These are phyloP conservation scores for Salmo trutta DNA, from an alignment of 2,797 vertebrate genomes.

Conservation along the genomic window DNA sequence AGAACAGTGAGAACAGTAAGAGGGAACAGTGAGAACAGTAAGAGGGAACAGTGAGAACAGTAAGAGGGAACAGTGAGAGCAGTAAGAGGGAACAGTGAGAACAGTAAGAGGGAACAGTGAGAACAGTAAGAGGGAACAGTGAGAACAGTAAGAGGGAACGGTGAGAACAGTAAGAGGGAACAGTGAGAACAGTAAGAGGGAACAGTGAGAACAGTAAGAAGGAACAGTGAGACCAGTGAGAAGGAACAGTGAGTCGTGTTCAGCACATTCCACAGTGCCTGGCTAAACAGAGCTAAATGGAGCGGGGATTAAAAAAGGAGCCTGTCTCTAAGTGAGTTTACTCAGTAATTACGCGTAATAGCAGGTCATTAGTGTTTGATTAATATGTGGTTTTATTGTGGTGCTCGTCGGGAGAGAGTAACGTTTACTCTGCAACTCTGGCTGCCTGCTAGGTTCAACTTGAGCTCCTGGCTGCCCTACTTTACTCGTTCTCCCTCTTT, in stretches of 20 bases:
- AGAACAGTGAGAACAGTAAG: background rate
- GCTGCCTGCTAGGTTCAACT: background rate
- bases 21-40: too few species aligned
- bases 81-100: too few species aligned
- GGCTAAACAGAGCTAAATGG: slow-evolving; percentile 34
- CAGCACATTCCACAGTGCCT: slow-evolving; percentile 61
- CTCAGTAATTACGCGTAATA: slow-evolving; percentile 67
- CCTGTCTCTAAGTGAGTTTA: slow-evolving; percentile 60
- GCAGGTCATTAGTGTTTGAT: slow-evolving; percentile 63
- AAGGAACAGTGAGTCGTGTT: slow-evolving; percentile 13
- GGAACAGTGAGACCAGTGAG: too few species aligned
- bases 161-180: too few species aligned
- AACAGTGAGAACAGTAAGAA: too few species aligned
- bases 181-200: background rate
- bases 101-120: too few species aligned
- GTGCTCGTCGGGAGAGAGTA: slow-evolving; percentile 42
- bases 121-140: too few species aligned
- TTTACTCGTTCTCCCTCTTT: background rate
- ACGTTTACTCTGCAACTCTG: slow-evolving; percentile 28
- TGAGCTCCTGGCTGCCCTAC: background rate
- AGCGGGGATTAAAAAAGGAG: slow-evolving; percentile 57
- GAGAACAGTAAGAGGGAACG: too few species aligned
- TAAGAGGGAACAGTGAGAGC: too few species aligned
- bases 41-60: too few species aligned
- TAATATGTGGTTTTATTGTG: slow-evolving; percentile 62